A percentile compares a stretch with the other conserved stretches of the same genome.
Conservation (phyloP, 2,113 vertebrate species). For the Rhinolophus sinicus region DNA sequence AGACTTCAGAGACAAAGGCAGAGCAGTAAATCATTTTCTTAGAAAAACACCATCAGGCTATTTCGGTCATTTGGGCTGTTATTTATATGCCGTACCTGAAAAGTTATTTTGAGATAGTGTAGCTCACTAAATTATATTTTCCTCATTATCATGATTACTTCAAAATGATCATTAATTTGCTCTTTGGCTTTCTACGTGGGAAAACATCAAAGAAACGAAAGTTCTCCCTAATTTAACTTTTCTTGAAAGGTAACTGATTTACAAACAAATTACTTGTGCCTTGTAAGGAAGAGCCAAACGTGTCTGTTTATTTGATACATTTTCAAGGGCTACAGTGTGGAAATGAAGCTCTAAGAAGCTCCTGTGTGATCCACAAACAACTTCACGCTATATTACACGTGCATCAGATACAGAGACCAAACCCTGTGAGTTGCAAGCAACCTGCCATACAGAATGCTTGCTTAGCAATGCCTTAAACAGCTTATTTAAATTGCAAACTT, state of each 20-base stretch:
- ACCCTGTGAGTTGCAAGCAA: conserved; percentile 62
- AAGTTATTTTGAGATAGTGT: conserved; percentile 64
- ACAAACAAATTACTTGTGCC: conserved; percentile 82
- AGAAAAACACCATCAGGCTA: conserved; percentile 79
- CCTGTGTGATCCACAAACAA: conserved; percentile 72
- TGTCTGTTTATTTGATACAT: conserved; percentile 72
- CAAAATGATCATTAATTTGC: conserved; percentile 79
- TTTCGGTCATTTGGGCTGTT: conserved; percentile 62
- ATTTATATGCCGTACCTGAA: conserved; percentile 79
- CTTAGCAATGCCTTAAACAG: conserved; percentile 37
- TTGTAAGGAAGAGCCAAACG: conserved; percentile 72
- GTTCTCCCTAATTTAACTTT: conserved; percentile 78
- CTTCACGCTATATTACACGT: conserved; percentile 77
- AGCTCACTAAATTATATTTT: conserved; percentile 73
- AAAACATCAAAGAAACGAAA: conserved; percentile 77
- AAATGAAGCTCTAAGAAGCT: conserved; percentile 78
- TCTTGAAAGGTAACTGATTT: conserved; percentile 84
- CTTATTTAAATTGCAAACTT: conserved; percentile 68
- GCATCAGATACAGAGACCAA: conserved; percentile 76
- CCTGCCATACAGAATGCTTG: conserved; percentile 41
- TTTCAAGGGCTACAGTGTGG: conserved; percentile 74
- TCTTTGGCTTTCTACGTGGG: conserved; percentile 71
- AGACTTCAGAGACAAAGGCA: conserved; percentile 81
- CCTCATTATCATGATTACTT: conserved; percentile 77
- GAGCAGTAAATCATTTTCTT: conserved; percentile 84